Evolutionary conservation across 2,797 vertebrate genomes (phyloP).

Genomic region (Channa striata): DNA sequence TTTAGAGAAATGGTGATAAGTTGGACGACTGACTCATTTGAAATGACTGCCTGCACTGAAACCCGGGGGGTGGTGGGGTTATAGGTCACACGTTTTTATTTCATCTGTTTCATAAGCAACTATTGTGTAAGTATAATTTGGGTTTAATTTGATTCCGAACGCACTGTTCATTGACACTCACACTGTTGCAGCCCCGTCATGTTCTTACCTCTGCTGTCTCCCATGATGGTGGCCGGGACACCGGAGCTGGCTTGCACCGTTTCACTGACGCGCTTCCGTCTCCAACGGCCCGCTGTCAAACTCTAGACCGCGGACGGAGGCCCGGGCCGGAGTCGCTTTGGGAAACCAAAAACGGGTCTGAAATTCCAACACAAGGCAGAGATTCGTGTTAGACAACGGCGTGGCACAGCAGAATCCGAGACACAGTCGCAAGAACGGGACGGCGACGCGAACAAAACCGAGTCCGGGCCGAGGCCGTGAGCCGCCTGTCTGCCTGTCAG

Average conservation of each 20-base stretch:
- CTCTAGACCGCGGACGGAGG: slow-evolving; percentile 87
- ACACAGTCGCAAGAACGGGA: too few relatives aligned
- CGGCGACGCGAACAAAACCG: rapidly evolving
- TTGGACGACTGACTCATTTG: too few relatives aligned
- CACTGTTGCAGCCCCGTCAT: not conserved
- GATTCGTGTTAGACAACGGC: slow-evolving; percentile 14
- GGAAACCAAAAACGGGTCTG: slow-evolving; percentile 81
- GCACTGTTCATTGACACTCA: too few relatives aligned
- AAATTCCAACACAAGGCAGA: slow-evolving; percentile 66
- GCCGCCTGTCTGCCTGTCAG: not conserved
- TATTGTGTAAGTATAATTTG: not conserved
- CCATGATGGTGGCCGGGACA: slow-evolving; percentile 76
- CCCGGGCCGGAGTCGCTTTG: slow-evolving; percentile 79
- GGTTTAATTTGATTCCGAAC: too few relatives aligned
- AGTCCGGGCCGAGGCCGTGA: rapidly evolving
- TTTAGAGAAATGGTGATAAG: too few relatives aligned
- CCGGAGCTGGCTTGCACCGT: slow-evolving; percentile 41
- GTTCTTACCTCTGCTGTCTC: slow-evolving; percentile 86
- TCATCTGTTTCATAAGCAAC: not conserved
- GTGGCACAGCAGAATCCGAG: not conserved
- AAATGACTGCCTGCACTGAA: too few relatives aligned
- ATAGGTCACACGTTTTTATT: too few relatives aligned
- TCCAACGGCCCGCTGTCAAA: slow-evolving; percentile 68
- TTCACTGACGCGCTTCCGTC: slow-evolving; percentile 53
- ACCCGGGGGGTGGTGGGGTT: too few relatives aligned